Evolutionary conservation across 2,888 invertebrate species (phyloP), one percentile per base, ranked within the genome.

Genomic region (Zaprionus obscuricornis): DNA sequence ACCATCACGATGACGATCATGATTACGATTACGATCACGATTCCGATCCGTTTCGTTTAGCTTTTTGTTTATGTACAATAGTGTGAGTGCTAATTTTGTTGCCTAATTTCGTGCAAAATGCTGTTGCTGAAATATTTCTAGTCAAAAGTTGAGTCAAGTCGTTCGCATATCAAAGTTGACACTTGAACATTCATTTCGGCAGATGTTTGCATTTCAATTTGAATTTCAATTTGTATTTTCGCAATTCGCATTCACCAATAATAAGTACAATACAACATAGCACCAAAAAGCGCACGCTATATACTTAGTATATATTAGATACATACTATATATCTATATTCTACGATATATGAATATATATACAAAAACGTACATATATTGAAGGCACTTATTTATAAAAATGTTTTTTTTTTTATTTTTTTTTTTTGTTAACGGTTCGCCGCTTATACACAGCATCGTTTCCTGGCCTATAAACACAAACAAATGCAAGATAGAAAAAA

Each of bases 201-300:
- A 73, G 64, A 77, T 81, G 70, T 81, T 70, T 77, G 81, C 77
- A 65, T 74, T 84, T 84, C 81, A 70, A 76, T 65, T 76, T 71
- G 18, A 56, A 67, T 58, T 73, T 65, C 6, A 60, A 47, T 66
- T 74, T 54, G 56, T 68, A 46, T 68, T 39, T 6, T 10, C 8
- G 24, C 36, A 22, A 10, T 22, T n/a, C 34, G 13, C 40, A 27
- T 26, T 39, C 18, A 27, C n/a, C n/a, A n/a, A n/a, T n/a, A n/a
- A n/a, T n/a, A n/a, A n/a, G n/a, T n/a, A 51, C 46, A 50, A 55
- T 54, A 73, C 54, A 47, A 46, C 40, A 17, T 4, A 22, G 7
- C 7, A 52, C 16, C 46, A 29, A 22, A 54, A 17, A 64, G 33
- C 33, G 43, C 37, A 55, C 54, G 50, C 60, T 37, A 17, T n/a